Evolutionary conservation across 2,888 invertebrate genomes (phyloP).

Genomic region (Spisula subtruncata): DNA sequence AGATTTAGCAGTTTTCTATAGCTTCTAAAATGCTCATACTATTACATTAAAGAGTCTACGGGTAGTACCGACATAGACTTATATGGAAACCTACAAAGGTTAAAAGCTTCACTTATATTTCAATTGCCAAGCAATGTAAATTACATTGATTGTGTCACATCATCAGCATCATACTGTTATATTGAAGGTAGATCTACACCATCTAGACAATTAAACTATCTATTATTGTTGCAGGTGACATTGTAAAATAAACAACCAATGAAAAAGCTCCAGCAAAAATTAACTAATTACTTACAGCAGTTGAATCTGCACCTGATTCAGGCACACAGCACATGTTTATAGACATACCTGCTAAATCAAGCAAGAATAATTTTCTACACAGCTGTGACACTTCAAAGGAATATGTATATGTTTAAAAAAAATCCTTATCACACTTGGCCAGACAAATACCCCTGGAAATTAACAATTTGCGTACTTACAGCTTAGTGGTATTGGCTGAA

Average conservation of each 20-base stretch:
- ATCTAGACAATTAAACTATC: background rate
- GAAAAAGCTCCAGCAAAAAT: slow-evolving; percentile 5
- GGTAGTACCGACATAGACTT: background rate
- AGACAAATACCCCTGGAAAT: background rate
- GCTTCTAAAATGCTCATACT: background rate
- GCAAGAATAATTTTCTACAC: background rate
- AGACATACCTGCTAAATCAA: slow-evolving; percentile 15
- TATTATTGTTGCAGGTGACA: background rate
- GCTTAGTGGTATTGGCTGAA: background rate
- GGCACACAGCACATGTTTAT: background rate
- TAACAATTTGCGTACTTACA: background rate
- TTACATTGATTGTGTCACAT: no score
- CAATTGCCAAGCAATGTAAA: no score
- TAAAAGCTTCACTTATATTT: no score
- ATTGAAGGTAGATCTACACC: background rate
- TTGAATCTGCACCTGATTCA: background rate
- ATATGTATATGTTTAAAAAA: background rate
- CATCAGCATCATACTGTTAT: background rate
- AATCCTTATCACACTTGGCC: slow-evolving; percentile 24
- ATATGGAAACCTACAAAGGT: background rate
- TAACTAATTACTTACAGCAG: slow-evolving; percentile 2
- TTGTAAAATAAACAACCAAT: background rate
- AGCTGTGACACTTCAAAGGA: background rate
- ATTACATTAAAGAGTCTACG: background rate
- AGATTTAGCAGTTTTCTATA: background rate